Conservation (phyloP, 2,888 invertebrate species). For the Ennomos quercinarius region DNA sequence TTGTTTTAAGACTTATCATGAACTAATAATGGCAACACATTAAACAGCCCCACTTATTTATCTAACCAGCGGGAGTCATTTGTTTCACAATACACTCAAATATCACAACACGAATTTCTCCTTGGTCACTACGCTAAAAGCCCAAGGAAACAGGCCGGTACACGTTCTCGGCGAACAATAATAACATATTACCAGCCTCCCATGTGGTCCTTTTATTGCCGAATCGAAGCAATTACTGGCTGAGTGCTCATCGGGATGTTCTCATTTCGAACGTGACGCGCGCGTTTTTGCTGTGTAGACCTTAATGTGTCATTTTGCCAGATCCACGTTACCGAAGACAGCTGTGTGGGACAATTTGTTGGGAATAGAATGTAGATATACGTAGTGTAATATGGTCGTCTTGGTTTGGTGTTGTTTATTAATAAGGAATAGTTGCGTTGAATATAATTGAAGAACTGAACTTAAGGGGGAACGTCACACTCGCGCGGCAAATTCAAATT, state of each 20-base stretch:
- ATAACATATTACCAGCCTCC: slow-evolving; percentile 37
- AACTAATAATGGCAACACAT: background rate
- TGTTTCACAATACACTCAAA: background rate
- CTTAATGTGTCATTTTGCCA: slow-evolving; percentile 21
- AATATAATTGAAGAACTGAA: too few relatives aligned
- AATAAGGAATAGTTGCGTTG: too few relatives aligned
- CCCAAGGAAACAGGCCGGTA: slow-evolving; percentile 19
- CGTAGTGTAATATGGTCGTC: background rate
- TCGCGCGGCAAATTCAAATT: too few relatives aligned
- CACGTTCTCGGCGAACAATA: slow-evolving; percentile 31
- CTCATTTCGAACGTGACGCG: slow-evolving; percentile 43
- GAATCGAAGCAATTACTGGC: slow-evolving; percentile 39
- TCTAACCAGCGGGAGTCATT: background rate
- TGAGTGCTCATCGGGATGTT: slow-evolving; percentile 39
- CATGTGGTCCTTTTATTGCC: slow-evolving; percentile 39
- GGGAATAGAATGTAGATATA: background rate
- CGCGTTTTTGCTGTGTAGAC: slow-evolving; percentile 18
- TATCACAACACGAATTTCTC: slow-evolving; percentile 11
- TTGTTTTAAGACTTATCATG: background rate
- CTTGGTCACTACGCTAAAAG: slow-evolving; percentile 14
- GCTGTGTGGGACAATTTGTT: slow-evolving; percentile 22
- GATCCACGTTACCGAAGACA: slow-evolving; percentile 27
- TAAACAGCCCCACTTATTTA: background rate
- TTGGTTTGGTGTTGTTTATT: too few relatives aligned
- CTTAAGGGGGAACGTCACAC: too few relatives aligned